Conservation (phyloP, 2,113 vertebrate species). For the Pomatorhinus ruficollis region DNA sequence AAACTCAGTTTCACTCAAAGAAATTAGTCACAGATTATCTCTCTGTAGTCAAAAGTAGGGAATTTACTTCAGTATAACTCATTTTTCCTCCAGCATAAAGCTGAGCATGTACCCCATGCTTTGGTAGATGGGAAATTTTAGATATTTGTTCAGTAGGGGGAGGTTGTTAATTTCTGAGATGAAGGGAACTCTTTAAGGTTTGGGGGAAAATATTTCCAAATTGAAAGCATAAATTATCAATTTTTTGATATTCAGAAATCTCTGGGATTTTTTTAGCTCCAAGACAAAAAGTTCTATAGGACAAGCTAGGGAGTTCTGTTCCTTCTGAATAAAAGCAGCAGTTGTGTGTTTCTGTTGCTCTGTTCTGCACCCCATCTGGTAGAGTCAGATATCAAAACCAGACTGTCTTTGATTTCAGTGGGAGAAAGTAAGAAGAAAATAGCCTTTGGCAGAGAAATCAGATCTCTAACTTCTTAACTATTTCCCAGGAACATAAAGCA, state of each 20-base stretch:
- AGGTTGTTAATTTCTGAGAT: neutral
- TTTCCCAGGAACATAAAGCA: neutral
- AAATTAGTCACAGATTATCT: neutral
- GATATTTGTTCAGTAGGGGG: neutral
- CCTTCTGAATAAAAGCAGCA: neutral
- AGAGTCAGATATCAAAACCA: neutral
- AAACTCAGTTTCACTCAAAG: neutral
- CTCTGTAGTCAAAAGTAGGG: fast-evolving
- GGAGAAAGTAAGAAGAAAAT: neutral
- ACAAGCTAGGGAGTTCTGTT: neutral
- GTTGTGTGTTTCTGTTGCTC: neutral
- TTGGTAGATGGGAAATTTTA: neutral
- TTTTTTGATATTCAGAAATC: neutral
- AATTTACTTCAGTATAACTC: neutral
- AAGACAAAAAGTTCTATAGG: neutral
- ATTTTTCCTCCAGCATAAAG: neutral
- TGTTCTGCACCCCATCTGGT: neutral
- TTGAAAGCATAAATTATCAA: neutral
- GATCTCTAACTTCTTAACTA: neutral
- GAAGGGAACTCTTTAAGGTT: neutral
- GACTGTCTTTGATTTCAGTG: neutral
- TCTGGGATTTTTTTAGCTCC: neutral
- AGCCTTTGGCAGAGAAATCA: neutral
- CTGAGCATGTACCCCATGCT: neutral
- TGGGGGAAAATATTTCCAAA: neutral